A percentile compares a stretch with the other conserved stretches of the same genome.
phyloP scores from a whole-genome alignment of 2,797 vertebrate species.

The Caiman crocodilus region DNA sequence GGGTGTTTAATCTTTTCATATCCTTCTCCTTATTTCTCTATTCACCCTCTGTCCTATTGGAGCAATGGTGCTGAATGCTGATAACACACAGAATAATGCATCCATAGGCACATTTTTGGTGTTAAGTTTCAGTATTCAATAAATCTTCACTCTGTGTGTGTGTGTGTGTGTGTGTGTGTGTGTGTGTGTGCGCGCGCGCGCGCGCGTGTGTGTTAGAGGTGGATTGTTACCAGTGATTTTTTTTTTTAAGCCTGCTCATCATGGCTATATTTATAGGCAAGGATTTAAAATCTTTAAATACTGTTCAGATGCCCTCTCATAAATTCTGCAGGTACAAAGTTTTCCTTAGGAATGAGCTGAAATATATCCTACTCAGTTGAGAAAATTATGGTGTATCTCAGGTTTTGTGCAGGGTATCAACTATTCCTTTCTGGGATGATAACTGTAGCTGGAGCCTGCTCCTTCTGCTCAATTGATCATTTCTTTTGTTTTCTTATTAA shows the following conservation, averaged over 20 bases:
- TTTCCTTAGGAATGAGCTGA: not conserved
- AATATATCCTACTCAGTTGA: not conserved
- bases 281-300: not conserved
- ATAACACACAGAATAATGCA: not conserved
- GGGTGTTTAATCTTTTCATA: constrained; percentile 34
- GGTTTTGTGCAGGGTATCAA: not conserved
- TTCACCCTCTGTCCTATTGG: constrained; percentile 26
- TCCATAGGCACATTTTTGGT: not conserved
- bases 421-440: constrained; percentile 1
- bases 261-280: constrained; percentile 2
- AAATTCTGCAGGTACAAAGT: constrained; percentile 17
- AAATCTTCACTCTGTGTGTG: not conserved
- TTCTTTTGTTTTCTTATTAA: constrained; percentile 53
- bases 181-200: too few species aligned
- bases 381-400: not conserved
- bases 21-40: constrained; percentile 18
- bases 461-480: constrained; percentile 8
- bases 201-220: not conserved
- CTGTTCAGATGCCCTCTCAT: constrained; percentile 22
- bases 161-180: too few species aligned
- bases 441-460: not conserved
- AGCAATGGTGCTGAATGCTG: not conserved
- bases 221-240: not conserved
- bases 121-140: not conserved
- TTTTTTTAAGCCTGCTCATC: not conserved